Evolutionary conservation across 2,113 vertebrate genomes (phyloP).

Genomic region (Ptyas mucosa): DNA sequence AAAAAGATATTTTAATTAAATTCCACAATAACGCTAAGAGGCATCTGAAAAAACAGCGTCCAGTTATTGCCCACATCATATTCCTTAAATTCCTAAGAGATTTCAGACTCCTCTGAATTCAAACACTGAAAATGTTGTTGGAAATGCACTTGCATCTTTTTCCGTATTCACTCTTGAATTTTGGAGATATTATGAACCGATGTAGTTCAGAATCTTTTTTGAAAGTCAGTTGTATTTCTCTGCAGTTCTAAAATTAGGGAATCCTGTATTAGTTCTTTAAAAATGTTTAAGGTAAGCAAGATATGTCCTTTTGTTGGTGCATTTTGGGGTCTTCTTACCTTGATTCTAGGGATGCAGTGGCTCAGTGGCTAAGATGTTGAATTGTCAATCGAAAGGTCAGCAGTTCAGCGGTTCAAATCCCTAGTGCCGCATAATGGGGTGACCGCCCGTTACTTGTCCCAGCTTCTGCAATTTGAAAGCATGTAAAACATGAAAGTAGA

Average conservation of each 20-base stretch:
- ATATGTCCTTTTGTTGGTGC: neutral
- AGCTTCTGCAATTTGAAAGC: too few relatives aligned
- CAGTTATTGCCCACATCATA: conserved; percentile 48
- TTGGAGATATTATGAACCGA: neutral
- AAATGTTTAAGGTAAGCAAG: neutral
- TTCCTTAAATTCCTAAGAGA: conserved; percentile 34
- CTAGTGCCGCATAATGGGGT: too few relatives aligned
- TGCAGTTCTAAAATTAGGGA: neutral
- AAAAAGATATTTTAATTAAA: conserved; percentile 69
- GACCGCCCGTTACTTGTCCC: too few relatives aligned
- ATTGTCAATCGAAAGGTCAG: too few relatives aligned
- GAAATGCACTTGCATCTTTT: conserved; percentile 15
- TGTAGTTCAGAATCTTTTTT: neutral
- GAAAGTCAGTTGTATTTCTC: neutral
- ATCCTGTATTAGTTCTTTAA: neutral
- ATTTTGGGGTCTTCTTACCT: neutral
- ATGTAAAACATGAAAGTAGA: too few relatives aligned
- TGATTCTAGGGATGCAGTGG: neutral
- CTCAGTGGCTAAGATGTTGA: too few relatives aligned
- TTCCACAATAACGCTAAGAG: conserved; percentile 62
- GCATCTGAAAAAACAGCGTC: conserved; percentile 54
- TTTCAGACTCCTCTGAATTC: conserved; percentile 50
- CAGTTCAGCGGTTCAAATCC: too few relatives aligned
- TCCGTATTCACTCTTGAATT: neutral
- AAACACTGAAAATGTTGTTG: conserved; percentile 18